Evolutionary conservation across 2,888 invertebrate genomes (phyloP).

Genomic region (Anodontia alba): DNA sequence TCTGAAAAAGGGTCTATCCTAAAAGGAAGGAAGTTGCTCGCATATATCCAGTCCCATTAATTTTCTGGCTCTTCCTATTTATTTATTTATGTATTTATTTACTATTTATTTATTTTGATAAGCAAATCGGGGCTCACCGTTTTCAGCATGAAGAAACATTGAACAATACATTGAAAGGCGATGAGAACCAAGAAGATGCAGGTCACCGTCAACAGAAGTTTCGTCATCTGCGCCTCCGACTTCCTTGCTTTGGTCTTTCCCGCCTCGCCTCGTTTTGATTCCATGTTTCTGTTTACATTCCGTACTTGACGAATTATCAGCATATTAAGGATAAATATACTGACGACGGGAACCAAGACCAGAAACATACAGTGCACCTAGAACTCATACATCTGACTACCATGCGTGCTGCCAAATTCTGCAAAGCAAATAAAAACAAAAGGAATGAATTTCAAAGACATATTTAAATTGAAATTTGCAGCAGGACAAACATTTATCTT

Average conservation of each 20-base stretch:
- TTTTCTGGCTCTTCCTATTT: too few species aligned
- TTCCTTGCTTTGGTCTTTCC: conserved; percentile 63
- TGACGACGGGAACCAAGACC: conserved; percentile 70
- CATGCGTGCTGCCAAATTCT: conserved; percentile 63
- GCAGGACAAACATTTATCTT: too few species aligned
- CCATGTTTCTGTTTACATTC: conserved; percentile 65
- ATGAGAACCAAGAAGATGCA: conserved; percentile 74
- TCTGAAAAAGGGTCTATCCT: too few species aligned
- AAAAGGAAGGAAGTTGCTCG: too few species aligned
- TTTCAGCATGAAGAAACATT: conserved; percentile 74
- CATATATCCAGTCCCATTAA: too few species aligned
- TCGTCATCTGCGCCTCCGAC: conserved; percentile 73
- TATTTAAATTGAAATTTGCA: too few species aligned
- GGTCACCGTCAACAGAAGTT: conserved; percentile 71
- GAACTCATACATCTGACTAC: conserved; percentile 73
- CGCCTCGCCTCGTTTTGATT: conserved; percentile 57
- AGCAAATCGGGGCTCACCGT: too few species aligned
- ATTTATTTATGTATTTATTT: too few species aligned
- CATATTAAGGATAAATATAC: conserved; percentile 70
- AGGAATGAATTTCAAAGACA: too few species aligned
- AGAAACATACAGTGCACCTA: conserved; percentile 78
- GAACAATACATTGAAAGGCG: conserved; percentile 72
- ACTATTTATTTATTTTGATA: too few species aligned
- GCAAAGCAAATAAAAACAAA: conserved; percentile 8
- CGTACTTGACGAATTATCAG: conserved; percentile 67